Evolutionary conservation across 2,113 vertebrate genomes (phyloP).

Genomic region (Halcyon senegalensis): DNA sequence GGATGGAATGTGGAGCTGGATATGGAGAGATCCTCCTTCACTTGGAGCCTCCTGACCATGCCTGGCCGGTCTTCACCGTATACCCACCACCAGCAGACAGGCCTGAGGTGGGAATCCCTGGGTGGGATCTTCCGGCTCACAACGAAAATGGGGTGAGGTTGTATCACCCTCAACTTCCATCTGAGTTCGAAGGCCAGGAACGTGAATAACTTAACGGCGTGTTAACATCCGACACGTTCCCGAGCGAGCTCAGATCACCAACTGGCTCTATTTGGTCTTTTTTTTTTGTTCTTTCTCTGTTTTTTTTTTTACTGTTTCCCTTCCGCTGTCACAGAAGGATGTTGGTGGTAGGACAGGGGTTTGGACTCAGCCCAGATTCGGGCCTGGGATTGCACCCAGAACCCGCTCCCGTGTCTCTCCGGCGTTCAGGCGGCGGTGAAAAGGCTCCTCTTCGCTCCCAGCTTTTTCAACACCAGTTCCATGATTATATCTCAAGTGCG

Average conservation of each 20-base stretch:
- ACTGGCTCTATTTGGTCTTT: background rate
- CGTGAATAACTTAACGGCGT: no score
- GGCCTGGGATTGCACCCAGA: no score
- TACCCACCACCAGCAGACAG: rapidly evolving
- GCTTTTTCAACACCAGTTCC: background rate
- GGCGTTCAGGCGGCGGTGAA: no score
- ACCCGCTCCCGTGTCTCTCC: no score
- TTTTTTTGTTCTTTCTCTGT: background rate
- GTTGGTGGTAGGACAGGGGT: background rate
- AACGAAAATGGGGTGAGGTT: background rate
- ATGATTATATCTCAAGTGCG: background rate
- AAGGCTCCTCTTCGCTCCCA: background rate
- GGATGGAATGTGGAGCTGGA: background rate
- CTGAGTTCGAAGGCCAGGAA: background rate
- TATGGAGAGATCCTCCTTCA: background rate
- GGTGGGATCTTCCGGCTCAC: background rate
- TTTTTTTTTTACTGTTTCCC: no score
- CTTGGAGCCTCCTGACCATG: background rate
- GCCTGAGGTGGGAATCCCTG: background rate
- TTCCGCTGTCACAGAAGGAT: background rate
- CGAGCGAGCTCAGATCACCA: no score
- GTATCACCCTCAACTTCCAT: background rate
- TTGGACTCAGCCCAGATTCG: no score
- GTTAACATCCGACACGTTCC: no score
- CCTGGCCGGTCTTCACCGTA: background rate